Evolutionary conservation across 1,140 invertebrate species (phyloP), one percentile per base, ranked within the genome.

Genomic region (Leptinotarsa texana): DNA sequence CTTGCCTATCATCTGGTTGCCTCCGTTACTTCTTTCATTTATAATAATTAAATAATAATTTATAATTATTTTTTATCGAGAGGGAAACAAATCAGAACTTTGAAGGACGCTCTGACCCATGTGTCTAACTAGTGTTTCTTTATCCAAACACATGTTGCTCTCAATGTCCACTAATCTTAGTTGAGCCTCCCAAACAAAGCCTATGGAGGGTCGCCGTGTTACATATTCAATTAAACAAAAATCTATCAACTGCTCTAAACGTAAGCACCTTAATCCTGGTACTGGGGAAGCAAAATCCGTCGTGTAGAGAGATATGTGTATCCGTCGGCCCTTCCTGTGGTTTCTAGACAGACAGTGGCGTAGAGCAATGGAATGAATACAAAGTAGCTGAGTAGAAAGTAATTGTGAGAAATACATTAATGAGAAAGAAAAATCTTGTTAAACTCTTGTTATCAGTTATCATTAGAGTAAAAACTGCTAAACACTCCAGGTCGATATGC

Each of bases 221-320:
- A 86, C 85, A 86, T 87, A 87, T 87, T 87, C 87, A 87, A 87
- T 87, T 87, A 87, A 87, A 86, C 87, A 87, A 87, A 86, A 87
- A 87, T 87, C 87, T 86, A 87, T 87, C 86, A 85, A 85, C 84
- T 85, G 84, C 77, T 85, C 82, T 83, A 84, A 83, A 80, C 79
- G 80, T 84, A 84, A 84, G 83, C 82, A 82, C 79, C 82, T 81
- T 86, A 86, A 86, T 85, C 84, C 84, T 75, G 69, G 74, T 77
- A 74, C 72, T 77, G 78, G 78, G 78, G 77, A 77, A 47, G 65
- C 70, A 74, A 83, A 83, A 78, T 75, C 78, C 79, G 76, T 69
- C 42, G 65, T 67, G 66, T 63, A 79, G 63, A 79, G 73, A 77
- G 73, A 77, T 77, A 73, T 74, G 68, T 77, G 70, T 62, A 48